Evolutionary conservation across 1,140 invertebrate genomes (phyloP).

Genomic region (Drosophila melanogaster): DNA sequence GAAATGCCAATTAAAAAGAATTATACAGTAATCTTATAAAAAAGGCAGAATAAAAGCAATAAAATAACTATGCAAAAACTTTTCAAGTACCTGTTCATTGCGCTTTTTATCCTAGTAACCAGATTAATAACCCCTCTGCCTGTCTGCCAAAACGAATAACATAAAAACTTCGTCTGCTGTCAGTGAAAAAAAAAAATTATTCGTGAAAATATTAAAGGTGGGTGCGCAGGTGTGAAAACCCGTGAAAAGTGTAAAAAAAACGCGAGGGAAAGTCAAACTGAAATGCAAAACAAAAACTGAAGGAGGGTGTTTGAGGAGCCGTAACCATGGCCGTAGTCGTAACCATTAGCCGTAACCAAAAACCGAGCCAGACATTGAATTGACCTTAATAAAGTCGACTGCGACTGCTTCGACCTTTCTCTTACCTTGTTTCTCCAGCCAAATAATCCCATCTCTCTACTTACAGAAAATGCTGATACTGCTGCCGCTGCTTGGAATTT

Average conservation of each 20-base stretch:
- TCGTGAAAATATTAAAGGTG: constrained; percentile 65
- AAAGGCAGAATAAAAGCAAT: constrained; percentile 2
- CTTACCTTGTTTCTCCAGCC: constrained; percentile 28
- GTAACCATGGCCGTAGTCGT: constrained; percentile 55
- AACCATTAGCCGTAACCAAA: constrained; percentile 73
- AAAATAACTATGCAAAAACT: constrained; percentile 18
- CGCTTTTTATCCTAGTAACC: background rate
- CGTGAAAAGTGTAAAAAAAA: constrained; percentile 11
- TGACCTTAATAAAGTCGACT: constrained; percentile 80
- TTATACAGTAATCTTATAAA: background rate
- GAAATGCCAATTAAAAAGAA: constrained; percentile 5
- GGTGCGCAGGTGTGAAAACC: constrained; percentile 46
- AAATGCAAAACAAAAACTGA: constrained; percentile 58
- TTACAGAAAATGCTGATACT: constrained; percentile 83
- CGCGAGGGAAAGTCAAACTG: constrained; percentile 17
- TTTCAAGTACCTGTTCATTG: constrained; percentile 8
- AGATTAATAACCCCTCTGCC: constrained; percentile 13
- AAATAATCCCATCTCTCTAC: constrained; percentile 40
- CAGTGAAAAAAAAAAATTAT: constrained; percentile 38
- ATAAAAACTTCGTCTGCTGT: constrained; percentile 13
- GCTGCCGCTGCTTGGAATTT: constrained; percentile 75
- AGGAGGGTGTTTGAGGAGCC: background rate
- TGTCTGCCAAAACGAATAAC: background rate
- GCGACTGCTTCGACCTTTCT: constrained; percentile 51
- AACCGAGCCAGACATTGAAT: constrained; percentile 75